phyloP scores from a whole-genome alignment of 37 sponge, comb jelly and placozoan species.

The Theonella swinhoei region DNA sequence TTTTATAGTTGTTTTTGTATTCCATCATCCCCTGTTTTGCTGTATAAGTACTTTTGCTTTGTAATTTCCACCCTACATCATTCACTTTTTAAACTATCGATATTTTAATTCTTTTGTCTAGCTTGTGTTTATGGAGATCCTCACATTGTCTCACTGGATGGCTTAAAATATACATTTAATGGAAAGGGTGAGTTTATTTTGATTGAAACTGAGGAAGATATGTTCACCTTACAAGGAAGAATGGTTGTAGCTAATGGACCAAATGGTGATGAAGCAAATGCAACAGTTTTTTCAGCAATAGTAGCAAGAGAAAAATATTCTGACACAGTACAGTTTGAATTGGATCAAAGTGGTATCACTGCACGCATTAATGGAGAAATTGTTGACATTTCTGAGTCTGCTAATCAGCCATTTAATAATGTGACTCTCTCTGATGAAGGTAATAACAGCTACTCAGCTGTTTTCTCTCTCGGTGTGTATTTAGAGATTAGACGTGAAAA shows the following conservation, averaged over 20 bases:
- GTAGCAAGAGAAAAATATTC: slow-evolving; percentile 39
- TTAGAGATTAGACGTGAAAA: slow-evolving; percentile 34
- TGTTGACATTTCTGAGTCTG: slow-evolving; percentile 8
- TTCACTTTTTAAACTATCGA: no score
- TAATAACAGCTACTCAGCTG: slow-evolving; percentile 12
- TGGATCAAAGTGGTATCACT: slow-evolving; percentile 7
- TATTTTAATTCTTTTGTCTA: not conserved
- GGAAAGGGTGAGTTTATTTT: slow-evolving; percentile 72
- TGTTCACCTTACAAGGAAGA: slow-evolving; percentile 50
- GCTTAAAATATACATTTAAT: slow-evolving; percentile 69
- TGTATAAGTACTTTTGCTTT: no score
- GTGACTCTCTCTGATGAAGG: slow-evolving; percentile 23
- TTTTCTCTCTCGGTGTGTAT: slow-evolving; percentile 22
- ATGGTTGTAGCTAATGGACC: slow-evolving; percentile 22
- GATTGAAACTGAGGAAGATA: slow-evolving; percentile 19
- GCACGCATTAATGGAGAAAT: slow-evolving; percentile 20
- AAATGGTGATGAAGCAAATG: not conserved
- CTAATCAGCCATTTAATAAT: slow-evolving; percentile 31
- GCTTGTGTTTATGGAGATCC: slow-evolving; percentile 50
- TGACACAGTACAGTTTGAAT: slow-evolving; percentile 62
- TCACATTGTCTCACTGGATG: slow-evolving; percentile 60
- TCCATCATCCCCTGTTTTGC: no score
- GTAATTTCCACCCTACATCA: no score
- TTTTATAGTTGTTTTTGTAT: no score
- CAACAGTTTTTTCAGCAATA: slow-evolving; percentile 63